phyloP scores from a whole-genome alignment of 2,888 invertebrate species.

The Ganaspis brasiliensis region DNA sequence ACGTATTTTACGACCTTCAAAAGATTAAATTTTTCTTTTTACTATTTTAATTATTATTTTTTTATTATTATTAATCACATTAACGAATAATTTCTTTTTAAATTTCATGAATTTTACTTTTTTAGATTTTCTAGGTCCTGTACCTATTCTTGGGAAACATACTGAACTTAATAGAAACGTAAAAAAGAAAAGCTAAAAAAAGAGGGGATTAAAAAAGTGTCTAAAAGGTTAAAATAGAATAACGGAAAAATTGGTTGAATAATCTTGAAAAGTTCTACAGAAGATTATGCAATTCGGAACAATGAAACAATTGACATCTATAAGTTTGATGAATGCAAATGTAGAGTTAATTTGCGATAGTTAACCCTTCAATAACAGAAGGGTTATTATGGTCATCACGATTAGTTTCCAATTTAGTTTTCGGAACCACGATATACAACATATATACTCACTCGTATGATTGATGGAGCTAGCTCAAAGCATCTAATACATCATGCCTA shows the following conservation, averaged over 20 bases:
- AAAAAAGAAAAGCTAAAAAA: too few relatives aligned
- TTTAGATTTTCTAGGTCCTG: too few relatives aligned
- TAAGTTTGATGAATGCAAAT: neutral
- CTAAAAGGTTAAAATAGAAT: too few relatives aligned
- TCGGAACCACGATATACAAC: slow-evolving; percentile 1
- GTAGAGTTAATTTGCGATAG: slow-evolving; percentile 9
- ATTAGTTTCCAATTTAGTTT: slow-evolving; percentile 32
- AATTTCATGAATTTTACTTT: too few relatives aligned
- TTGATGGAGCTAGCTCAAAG: slow-evolving; percentile 25
- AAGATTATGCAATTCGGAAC: neutral
- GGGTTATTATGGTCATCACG: slow-evolving; percentile 22
- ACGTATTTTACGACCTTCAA: too few relatives aligned
- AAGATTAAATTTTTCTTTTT: too few relatives aligned
- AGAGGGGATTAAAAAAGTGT: too few relatives aligned
- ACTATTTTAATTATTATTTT: too few relatives aligned
- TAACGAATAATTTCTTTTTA: too few relatives aligned
- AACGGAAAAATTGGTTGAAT: neutral
- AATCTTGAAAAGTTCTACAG: neutral
- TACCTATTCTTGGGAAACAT: too few relatives aligned
- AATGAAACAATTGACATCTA: slow-evolving; percentile 16
- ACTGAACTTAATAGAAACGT: too few relatives aligned
- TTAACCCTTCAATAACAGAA: slow-evolving; percentile 8
- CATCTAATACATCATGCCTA: slow-evolving; percentile 33
- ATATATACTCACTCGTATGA: slow-evolving; percentile 7
- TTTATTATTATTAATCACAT: too few relatives aligned